Evolutionary conservation across 2,888 invertebrate genomes (phyloP), one percentile per base, ranked within the genome.

Genomic region (Lycocerus yunnanus): DNA sequence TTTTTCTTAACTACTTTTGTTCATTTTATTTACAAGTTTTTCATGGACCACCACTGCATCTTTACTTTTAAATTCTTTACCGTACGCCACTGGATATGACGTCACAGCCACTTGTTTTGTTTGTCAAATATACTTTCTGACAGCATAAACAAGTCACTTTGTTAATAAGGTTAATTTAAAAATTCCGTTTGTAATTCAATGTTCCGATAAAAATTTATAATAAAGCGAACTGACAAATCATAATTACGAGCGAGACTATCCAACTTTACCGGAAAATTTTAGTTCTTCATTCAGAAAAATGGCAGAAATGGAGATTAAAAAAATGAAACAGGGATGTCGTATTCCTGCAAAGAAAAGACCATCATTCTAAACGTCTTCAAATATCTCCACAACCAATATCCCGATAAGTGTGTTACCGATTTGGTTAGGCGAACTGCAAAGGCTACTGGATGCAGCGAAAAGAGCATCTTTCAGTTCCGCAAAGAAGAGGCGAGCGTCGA

Each of bases 321-420:
- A 86, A 82, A 87, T 87, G 86, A 86, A 86, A 80, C 86, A 86
- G 76, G 87, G 43, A 86, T 86, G 87, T 84, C 86, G 6, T 87
- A 87, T 77, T 83, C 86, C 2, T 83, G 84, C 72, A 86, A 86
- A 80, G 87, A 86, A 77, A 87, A 87, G 79, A 86, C 85, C 27
- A 87, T 87, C 27, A 87, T 87, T 70, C 79, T 87, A 58, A 87
- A 87, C 75, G 87, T 87, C 4, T 87, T 87, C 72, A 86, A 86
- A 81, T 87, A 86, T 79, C 86, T 87, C 76, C 83, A 84, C 13
- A 78, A 77, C 15, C 80, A 84, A 73, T 81, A 82, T 77, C 83
- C 86, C 1, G 85, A 86, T 58, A 83, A 83, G 71, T 85, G 85
- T 71, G 84, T 86, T 15, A 86, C 87, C 11, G 86, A 86, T 74